phyloP scores from a whole-genome alignment of 1,140 invertebrate genomes.

The Cydia amplana region DNA sequence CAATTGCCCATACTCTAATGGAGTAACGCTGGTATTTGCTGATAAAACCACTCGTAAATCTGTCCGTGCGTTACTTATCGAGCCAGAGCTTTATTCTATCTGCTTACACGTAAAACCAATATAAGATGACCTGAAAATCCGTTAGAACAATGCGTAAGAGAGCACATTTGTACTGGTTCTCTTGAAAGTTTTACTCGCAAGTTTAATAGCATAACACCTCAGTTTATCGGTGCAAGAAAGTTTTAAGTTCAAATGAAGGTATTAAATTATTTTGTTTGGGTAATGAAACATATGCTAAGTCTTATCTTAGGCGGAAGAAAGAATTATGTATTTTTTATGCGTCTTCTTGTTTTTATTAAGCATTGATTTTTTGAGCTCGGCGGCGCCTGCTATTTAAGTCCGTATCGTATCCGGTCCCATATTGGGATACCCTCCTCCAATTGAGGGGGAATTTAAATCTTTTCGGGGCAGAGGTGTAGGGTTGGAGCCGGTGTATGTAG shows the following conservation, averaged over 20 bases:
- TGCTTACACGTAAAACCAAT: not conserved
- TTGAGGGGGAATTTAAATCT: too few species aligned
- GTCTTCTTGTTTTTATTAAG: not conserved
- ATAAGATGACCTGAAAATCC: not conserved
- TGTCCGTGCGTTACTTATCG: slow-evolving; percentile 30
- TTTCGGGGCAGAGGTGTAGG: too few species aligned
- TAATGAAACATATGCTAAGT: slow-evolving; percentile 2
- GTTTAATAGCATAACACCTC: not conserved
- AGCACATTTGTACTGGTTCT: too few species aligned
- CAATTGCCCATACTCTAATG: slow-evolving; percentile 13
- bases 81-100: not conserved
- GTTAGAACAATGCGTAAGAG: not conserved
- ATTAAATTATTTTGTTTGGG: slow-evolving; percentile 7
- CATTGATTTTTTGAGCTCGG: too few species aligned
- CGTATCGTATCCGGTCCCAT: too few species aligned
- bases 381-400: too few species aligned
- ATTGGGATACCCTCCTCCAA: too few species aligned
- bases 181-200: too few species aligned
- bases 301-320: not conserved
- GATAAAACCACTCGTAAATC: slow-evolving; percentile 27
- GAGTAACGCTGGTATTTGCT: slow-evolving; percentile 27
- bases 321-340: not conserved
- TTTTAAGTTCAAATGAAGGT: not conserved
- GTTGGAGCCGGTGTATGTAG: too few species aligned
- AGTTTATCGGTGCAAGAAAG: not conserved